Conservation (phyloP, 1,140 invertebrate genomes). For the Sitobion miscanthi region DNA sequence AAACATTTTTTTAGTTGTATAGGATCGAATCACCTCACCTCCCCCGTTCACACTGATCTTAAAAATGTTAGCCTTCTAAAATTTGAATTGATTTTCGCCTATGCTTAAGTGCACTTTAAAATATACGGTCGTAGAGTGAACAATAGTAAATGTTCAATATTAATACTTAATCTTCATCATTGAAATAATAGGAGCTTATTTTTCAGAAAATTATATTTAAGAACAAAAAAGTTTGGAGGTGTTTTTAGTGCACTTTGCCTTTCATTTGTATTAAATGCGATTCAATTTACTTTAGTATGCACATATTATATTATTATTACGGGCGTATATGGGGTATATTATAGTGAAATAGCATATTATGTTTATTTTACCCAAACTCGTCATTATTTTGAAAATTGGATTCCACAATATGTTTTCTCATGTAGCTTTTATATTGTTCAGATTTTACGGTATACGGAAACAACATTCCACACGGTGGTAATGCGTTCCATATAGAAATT, state of each 20-base stretch:
- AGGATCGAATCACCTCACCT: too few relatives aligned
- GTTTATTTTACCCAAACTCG: background rate
- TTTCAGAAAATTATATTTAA: background rate
- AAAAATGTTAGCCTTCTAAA: too few relatives aligned
- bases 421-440: slow-evolving; percentile 16
- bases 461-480: slow-evolving; percentile 2
- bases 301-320: background rate
- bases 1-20: too few relatives aligned
- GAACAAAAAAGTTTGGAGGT: background rate
- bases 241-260: background rate
- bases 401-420: slow-evolving; percentile 26
- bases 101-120: background rate
- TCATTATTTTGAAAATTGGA: background rate
- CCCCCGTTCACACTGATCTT: too few relatives aligned
- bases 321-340: background rate
- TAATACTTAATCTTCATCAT: too few relatives aligned
- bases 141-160: too few relatives aligned
- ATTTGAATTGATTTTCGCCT: too few relatives aligned
- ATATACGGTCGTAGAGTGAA: background rate
- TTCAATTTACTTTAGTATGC: background rate
- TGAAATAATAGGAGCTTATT: too few relatives aligned
- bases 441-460: slow-evolving; percentile 34
- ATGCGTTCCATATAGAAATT: slow-evolving; percentile 29
- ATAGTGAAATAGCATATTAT: background rate
- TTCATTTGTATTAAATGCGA: background rate